phyloP scores from a whole-genome alignment of 2,113 vertebrate species.

The Ophiodon elongatus region DNA sequence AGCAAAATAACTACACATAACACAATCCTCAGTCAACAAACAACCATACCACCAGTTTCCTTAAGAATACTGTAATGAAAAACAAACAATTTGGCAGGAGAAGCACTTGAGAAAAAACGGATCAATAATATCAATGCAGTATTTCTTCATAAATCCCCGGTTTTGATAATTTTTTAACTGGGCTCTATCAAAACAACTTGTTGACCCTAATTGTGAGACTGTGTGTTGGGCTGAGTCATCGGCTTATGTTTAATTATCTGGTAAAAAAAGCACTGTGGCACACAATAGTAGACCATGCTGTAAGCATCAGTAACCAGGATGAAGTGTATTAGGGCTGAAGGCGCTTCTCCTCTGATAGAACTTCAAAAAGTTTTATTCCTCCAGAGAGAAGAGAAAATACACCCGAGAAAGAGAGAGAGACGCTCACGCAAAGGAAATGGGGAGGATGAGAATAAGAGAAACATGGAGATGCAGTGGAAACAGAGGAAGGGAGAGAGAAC shows the following conservation, averaged over 20 bases:
- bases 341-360: slow-evolving; percentile 60
- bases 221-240: slow-evolving; percentile 4
- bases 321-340: slow-evolving; percentile 70
- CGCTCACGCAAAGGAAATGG: slow-evolving; percentile 41
- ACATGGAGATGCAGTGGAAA: slow-evolving; percentile 44
- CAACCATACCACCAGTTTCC: too few species aligned
- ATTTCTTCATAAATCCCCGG: neutral
- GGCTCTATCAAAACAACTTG: neutral
- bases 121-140: neutral
- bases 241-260: slow-evolving; percentile 48
- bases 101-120: neutral
- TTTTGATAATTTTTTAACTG: neutral
- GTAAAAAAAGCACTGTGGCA: slow-evolving; percentile 36
- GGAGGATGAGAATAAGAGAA: slow-evolving; percentile 36
- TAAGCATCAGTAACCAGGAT: slow-evolving; percentile 60
- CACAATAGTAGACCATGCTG: slow-evolving; percentile 57
- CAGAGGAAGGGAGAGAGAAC: slow-evolving; percentile 4
- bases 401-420: slow-evolving; percentile 27
- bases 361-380: slow-evolving; percentile 69
- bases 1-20: neutral
- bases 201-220: neutral
- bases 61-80: neutral
- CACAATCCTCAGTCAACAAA: neutral
- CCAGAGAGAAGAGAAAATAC: slow-evolving; percentile 62
- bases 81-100: neutral